Base-by-base conservation (phyloP, 2,888 invertebrate species). In the Cheilosia soror region DNA sequence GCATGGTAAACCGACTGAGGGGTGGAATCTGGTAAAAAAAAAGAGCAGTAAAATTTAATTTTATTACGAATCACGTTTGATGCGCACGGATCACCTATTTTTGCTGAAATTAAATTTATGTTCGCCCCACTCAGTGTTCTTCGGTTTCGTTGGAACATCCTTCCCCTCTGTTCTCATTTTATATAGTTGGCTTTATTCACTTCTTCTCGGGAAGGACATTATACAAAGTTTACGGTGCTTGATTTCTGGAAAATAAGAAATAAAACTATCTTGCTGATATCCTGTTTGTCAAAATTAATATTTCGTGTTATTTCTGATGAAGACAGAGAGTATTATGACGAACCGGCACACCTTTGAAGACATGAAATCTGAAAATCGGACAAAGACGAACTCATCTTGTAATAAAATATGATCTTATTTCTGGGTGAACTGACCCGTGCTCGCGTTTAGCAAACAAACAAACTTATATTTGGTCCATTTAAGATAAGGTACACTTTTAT, bases 1-100 rank as follows among this genome's bases (percentile, higher is more conserved):
- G 20, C 20, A 20, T 20, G 20, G 20, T 15, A 51, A 5, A 27
- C 25, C 15, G 11, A 42, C 42, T 44, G 40, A 68, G 11, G 7
- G 29, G 11, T 5, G 4, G 11, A 40, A 40, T 40, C 33, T 40
- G 42, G 25, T n/a, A n/a, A 1, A 7, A 42, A 27, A 4, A 47
- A 20, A 66, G 44, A 66, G 44, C 66, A 66, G 42, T 60, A 68
- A 62, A 73, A 80, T 49, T 80, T 62, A 89, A 89, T 90, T 90
- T 89, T 87, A 87, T 88, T 89, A 89, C 90, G 90, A 89, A 90
- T 90, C 91, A 91, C 92, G 90, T 91, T 90, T 90, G 90, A 90
- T 90, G 89, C 90, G 91, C 91, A 91, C 91, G 91, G 90, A 90
- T 90, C 90, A 90, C 89, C 89, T 91, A 1, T 91, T 90, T 90